These are phyloP conservation scores for Asobara japonica DNA, from an alignment of 1,140 invertebrate species.

Conservation along the genomic window DNA sequence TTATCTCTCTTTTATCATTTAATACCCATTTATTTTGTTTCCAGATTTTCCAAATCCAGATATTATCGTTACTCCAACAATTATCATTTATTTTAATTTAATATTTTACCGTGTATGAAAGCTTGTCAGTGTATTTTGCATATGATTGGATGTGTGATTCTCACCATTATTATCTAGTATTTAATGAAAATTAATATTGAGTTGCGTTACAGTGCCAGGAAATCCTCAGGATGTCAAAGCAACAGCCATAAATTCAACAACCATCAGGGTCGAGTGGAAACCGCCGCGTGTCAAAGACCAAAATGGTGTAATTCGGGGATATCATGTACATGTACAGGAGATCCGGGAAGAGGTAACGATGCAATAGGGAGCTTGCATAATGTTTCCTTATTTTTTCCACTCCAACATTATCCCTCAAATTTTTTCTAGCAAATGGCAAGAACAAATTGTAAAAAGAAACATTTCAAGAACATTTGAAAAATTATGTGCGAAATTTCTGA, in stretches of 20 bases:
- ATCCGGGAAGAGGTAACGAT: constrained; percentile 84
- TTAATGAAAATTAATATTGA: constrained; percentile 47
- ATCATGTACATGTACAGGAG: constrained; percentile 96
- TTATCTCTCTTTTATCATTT: background rate
- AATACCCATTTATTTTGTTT: constrained; percentile 23
- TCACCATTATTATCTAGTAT: background rate
- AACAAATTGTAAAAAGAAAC: no score
- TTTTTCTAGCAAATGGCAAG: no score
- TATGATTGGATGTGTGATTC: constrained; percentile 50
- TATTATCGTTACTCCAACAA: constrained; percentile 39
- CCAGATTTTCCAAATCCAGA: background rate
- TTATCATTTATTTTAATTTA: constrained; percentile 36
- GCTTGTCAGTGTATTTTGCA: background rate
- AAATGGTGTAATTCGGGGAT: constrained; percentile 96
- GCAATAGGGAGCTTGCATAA: no score
- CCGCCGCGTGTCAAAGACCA: constrained; percentile 88
- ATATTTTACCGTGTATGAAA: constrained; percentile 40
- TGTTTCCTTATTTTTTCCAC: no score
- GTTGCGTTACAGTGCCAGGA: constrained; percentile 86
- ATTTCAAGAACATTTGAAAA: no score
- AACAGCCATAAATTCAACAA: constrained; percentile 89
- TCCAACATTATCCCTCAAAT: no score
- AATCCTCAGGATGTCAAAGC: constrained; percentile 92
- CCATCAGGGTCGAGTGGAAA: constrained; percentile 91
- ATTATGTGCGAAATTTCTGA: no score